Conservation (phyloP, 2,888 invertebrate species). For the Drosophila pseudotalamancana region DNA sequence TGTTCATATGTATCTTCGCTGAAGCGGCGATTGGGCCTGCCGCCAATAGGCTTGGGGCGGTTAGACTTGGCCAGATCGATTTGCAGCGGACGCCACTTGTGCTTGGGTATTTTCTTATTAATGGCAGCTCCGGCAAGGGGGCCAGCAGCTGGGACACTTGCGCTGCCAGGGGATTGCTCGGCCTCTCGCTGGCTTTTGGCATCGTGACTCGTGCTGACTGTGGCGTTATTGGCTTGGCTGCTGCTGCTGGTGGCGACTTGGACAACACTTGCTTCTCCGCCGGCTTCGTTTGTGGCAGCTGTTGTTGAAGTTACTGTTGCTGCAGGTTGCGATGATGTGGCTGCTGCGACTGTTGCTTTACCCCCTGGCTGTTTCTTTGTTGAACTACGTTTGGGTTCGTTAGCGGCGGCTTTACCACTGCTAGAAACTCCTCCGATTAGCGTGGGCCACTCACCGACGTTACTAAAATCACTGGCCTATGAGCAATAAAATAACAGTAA, state of each 20-base stretch:
- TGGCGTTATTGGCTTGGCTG: conserved; percentile 43
- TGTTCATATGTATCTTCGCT: conserved; percentile 72
- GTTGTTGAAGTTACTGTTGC: conserved; percentile 10
- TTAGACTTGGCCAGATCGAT: conserved; percentile 91
- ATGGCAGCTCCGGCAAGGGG: conserved; percentile 67
- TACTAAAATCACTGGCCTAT: conserved; percentile 93
- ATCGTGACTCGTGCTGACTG: conserved; percentile 70
- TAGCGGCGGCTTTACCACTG: conserved; percentile 85
- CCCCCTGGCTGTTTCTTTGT: conserved; percentile 72
- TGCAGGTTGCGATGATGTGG: conserved; percentile 27
- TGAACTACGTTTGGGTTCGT: conserved; percentile 83
- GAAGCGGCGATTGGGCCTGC: conserved; percentile 85
- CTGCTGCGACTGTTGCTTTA: conserved; percentile 34
- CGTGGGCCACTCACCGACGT: conserved; percentile 96
- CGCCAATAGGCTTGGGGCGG: conserved; percentile 86
- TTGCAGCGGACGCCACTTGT: conserved; percentile 96
- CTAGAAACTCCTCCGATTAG: conserved; percentile 86
- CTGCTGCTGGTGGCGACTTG: conserved; percentile 36
- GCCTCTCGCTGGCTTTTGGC: conserved; percentile 69
- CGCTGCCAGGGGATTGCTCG: conserved; percentile 53
- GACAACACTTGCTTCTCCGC: conserved; percentile 43
- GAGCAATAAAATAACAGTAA: background rate
- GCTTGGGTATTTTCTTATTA: conserved; percentile 85
- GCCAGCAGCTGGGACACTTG: conserved; percentile 64
- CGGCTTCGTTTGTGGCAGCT: conserved; percentile 44